phyloP scores from a whole-genome alignment of 1,140 invertebrate genomes.

The Oreohelix idahoensis region DNA sequence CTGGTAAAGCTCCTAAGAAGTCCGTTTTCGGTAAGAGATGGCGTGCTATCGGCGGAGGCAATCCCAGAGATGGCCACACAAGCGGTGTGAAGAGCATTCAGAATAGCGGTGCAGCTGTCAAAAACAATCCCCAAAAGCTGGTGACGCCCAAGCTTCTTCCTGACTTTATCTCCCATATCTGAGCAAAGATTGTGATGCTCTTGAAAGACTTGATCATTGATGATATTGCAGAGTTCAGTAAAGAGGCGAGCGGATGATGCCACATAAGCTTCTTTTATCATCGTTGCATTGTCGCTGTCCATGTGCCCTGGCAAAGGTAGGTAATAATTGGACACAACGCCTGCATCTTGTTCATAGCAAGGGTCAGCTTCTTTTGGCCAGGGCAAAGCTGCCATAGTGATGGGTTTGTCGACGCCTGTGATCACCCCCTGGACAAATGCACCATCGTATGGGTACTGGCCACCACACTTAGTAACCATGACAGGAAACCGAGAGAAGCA shows the following conservation, averaged over 20 bases:
- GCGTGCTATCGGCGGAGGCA: conserved; percentile 22
- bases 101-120: conserved; percentile 43
- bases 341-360: conserved; percentile 37
- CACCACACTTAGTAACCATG: conserved; percentile 46
- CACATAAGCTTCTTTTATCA: conserved; percentile 35
- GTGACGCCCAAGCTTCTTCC: conserved; percentile 30
- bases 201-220: conserved; percentile 31
- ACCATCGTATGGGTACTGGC: conserved; percentile 45
- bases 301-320: conserved; percentile 42
- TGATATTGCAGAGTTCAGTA: conserved; percentile 24
- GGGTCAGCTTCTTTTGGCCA: conserved; percentile 44
- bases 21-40: background rate
- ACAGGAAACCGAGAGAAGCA: conserved; percentile 39
- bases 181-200: conserved; percentile 43
- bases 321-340: conserved; percentile 41
- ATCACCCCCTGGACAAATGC: conserved; percentile 48
- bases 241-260: conserved; percentile 35
- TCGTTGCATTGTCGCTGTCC: conserved; percentile 35
- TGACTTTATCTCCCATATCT: conserved; percentile 42
- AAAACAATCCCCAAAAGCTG: conserved; percentile 34
- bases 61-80: conserved; percentile 34
- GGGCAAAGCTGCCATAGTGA: conserved; percentile 44
- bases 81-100: conserved; percentile 42
- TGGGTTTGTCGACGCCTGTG: conserved; percentile 27
- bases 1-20: conserved; percentile 16